A percentile compares a stretch with the other conserved stretches of the same genome.
Conservation (phyloP, 2,113 vertebrate genomes). For the Ailuropoda melanoleuca region DNA sequence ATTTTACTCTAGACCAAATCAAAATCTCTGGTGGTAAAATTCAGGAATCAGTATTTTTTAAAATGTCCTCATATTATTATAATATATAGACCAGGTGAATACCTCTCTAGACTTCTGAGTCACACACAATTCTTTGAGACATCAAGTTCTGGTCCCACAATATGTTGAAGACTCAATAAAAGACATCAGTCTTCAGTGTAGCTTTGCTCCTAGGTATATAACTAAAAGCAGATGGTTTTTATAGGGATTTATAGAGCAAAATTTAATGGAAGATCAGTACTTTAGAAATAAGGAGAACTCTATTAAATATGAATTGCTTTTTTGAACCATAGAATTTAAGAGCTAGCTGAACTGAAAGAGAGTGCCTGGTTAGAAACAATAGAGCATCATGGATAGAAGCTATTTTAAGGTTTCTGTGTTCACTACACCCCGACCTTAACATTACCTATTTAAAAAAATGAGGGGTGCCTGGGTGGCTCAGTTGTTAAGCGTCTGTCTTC, state of each 20-base stretch:
- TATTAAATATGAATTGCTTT: neutral
- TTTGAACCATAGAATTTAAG: neutral
- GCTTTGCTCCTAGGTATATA: neutral
- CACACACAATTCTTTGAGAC: neutral
- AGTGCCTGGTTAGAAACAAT: neutral
- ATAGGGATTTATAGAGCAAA: neutral
- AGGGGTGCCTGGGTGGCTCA: too few relatives aligned
- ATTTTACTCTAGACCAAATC: neutral
- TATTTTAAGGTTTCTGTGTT: neutral
- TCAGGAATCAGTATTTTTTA: neutral
- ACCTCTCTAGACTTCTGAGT: neutral
- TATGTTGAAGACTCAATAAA: neutral
- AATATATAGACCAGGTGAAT: neutral
- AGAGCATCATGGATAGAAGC: neutral
- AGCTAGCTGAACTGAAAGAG: neutral
- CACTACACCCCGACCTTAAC: neutral
- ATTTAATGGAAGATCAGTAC: neutral
- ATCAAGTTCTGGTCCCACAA: neutral
- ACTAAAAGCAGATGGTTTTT: neutral
- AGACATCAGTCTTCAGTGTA: neutral
- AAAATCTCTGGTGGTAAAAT: neutral
- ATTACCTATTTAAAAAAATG: neutral
- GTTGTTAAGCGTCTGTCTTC: too few relatives aligned
- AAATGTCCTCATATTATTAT: neutral
- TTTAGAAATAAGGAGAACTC: constrained; percentile 21